phyloP scores from a whole-genome alignment of 2,888 invertebrate genomes.

The Phengaris alcon region DNA sequence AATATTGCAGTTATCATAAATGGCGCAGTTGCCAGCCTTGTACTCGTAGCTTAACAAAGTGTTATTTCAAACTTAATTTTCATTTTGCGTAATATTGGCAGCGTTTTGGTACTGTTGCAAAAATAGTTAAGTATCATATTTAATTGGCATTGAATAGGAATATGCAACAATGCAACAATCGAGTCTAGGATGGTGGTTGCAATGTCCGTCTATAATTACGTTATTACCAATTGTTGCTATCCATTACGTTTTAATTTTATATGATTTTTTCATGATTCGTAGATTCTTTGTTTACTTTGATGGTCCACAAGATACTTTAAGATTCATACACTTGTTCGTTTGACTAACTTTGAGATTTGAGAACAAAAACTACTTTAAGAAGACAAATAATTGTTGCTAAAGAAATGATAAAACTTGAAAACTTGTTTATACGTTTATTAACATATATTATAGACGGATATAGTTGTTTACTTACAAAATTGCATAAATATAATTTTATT shows the following conservation, averaged over 20 bases:
- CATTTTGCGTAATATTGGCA: neutral
- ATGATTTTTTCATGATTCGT: neutral
- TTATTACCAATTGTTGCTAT: neutral
- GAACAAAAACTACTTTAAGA: neutral
- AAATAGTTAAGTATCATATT: slow-evolving; percentile 17
- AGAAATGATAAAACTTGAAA: neutral
- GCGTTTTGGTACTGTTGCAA: slow-evolving; percentile 5
- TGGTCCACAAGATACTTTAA: neutral
- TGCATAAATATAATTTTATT: slow-evolving; percentile 14
- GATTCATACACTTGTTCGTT: neutral
- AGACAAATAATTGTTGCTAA: neutral
- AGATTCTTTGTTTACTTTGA: neutral
- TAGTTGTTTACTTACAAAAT: neutral
- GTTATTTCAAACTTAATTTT: neutral
- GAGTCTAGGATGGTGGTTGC: slow-evolving; percentile 32
- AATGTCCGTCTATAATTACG: slow-evolving; percentile 34
- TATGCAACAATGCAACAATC: slow-evolving; percentile 18
- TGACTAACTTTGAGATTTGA: neutral
- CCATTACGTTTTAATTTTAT: neutral
- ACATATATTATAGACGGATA: neutral
- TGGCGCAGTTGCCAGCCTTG: too few species aligned
- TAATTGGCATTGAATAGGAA: slow-evolving; percentile 28
- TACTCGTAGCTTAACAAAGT: too few species aligned
- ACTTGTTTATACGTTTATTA: neutral
- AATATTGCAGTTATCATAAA: too few species aligned